Evolutionary conservation across 2,888 invertebrate species (phyloP), one percentile per base, ranked within the genome.

Genomic region (Ochropleura leucogaster): DNA sequence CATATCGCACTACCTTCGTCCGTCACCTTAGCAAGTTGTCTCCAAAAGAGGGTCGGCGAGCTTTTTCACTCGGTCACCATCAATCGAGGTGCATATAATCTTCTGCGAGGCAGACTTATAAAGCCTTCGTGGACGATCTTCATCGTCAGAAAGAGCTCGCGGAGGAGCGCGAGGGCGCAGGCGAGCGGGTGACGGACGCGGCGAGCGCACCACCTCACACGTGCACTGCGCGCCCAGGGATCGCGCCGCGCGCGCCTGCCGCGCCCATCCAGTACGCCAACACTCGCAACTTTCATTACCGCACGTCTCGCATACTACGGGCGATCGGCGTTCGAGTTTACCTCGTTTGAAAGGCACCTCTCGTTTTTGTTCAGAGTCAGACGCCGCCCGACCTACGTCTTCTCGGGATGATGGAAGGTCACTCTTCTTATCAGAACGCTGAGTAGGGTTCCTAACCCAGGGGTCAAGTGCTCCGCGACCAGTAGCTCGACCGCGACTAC

Each of bases 1-100:
- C 70, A 71, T 64, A 72, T 81, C 57, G 67, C 72, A 69, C 70
- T 64, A 49, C 47, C 72, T 68, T 69, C 51, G 72, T 64, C 60
- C 14, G 60, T 44, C 72, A 67, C 46, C 73, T 91, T 88, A 96
- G 89, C 96, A 96, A 80, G 96, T 96, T 83, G 96, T 96, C 89
- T 96, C 96, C 73, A 96, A 92, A 84, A 95, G 92, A 55, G 95
- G 95, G 87, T 96, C 95, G 51, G 89, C 89, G 46, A 87, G 84
- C 79, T 86, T 83, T 70, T 86, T 78, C 46, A 72, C 74, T 53
- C 84, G 75, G 12, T 87, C 87, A 65, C 82, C 74, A 77, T 83
- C 77, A 81, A 87, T 82, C 67, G 92, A 85, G 65, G 90, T 79
- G 83, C 90, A 89, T 74, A 91, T 87, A 68, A 87, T 73, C 68